Evolutionary conservation across 2,888 invertebrate genomes (phyloP), one percentile per base, ranked within the genome.

Genomic region (Eugnorisma glareosa): DNA sequence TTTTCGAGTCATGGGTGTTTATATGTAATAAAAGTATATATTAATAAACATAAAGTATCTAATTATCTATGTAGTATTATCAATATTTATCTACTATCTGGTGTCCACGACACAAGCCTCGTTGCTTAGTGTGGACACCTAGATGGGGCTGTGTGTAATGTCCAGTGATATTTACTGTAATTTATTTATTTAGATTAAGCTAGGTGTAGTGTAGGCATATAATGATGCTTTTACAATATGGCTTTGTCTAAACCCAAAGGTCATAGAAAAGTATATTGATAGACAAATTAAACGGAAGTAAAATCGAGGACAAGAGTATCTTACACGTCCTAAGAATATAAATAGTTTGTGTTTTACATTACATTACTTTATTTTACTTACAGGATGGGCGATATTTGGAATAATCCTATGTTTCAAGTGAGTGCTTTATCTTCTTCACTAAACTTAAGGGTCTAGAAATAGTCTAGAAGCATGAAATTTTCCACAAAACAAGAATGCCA

Each of bases 301-400:
- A 45, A 5, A 31, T 0, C 8, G 31, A 70, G 11, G 3, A 2
- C 3, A 40, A 43, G 0, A 3, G 8, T 35, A 67, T n/a, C 24
- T 24, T 43, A 54, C 18, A 64, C 24, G 7, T 68, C 35, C n/a
- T n/a, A n/a, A 18, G 21, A 61, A 15, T 5, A 28, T 24, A 1
- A 37, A 59, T 43, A 45, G 24, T 18, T 45, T 45, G 5, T 2
- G 11, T 18, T 31, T 35, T 45, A 43, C 15, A 31, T 35, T 45
- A 43, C 15, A 31, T 51, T 51, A 7, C 40, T 51, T 51, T 18
- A n/a, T 75, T 75, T 63, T 40, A n/a, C 6, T 75, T 11, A 21
- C 75, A 75, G 75, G n/a, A 0, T 15, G n/a, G 43, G 7, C 31
- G 40, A 5, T 11, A 0, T 31, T n/a, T 63, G 40, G 15, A 10